Percentiles rank a stretch among this genome's conserved stretches.
phyloP scores from a whole-genome alignment of 2,113 vertebrate species.

The Toxotes jaculatrix region DNA sequence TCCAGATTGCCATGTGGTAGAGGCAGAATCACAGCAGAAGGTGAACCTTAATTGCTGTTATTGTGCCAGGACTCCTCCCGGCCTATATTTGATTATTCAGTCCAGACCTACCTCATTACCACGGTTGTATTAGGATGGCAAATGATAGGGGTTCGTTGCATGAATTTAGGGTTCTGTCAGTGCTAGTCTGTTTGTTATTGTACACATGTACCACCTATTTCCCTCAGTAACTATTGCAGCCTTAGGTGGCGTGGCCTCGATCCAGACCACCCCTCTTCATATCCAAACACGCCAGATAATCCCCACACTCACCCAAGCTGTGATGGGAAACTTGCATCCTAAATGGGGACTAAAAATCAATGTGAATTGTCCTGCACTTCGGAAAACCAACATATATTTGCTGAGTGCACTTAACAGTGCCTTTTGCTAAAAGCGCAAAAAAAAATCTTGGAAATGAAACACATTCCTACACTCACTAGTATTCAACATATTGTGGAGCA shows the following conservation, averaged over 20 bases:
- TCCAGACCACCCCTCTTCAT: not conserved
- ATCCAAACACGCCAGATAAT: not conserved
- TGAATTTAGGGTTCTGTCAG: slow-evolving; percentile 6
- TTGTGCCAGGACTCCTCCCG: slow-evolving; percentile 59
- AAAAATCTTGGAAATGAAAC: not conserved
- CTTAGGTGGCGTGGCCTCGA: not conserved
- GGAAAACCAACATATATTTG: not conserved
- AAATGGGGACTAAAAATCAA: not conserved
- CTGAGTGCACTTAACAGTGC: not conserved
- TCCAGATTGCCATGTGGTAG: slow-evolving; percentile 64
- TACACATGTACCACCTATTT: slow-evolving; percentile 11
- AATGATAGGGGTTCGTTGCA: not conserved
- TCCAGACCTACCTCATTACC: slow-evolving; percentile 41
- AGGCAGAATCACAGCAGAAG: slow-evolving; percentile 63
- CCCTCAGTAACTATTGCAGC: slow-evolving; percentile 5
- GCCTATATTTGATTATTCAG: slow-evolving; percentile 60
- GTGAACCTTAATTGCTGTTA: slow-evolving; percentile 71
- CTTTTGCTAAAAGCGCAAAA: not conserved
- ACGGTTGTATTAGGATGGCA: slow-evolving; percentile 9
- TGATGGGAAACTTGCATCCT: not conserved
- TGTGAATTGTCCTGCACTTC: not conserved
- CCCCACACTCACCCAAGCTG: not conserved
- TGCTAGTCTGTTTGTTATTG: not conserved
- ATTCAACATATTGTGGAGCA: not conserved
- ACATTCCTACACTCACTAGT: not conserved